A percentile compares a stretch with the other conserved stretches of the same genome.
Conservation (phyloP, 1,140 invertebrate species). For the Bradynema listronoti region DNA sequence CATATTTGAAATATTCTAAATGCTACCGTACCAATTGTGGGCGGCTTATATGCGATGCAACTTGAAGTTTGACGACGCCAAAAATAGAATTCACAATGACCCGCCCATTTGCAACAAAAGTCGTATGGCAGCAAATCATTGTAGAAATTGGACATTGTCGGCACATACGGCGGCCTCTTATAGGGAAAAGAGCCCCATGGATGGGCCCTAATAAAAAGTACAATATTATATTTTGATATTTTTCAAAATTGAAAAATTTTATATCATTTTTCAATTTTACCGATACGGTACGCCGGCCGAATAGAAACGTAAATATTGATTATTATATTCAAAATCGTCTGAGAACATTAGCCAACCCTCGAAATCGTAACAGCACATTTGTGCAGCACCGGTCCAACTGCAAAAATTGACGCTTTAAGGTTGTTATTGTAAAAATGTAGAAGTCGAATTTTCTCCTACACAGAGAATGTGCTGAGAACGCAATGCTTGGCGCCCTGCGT, state of each 20-base stretch:
- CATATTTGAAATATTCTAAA: constrained; percentile 1
- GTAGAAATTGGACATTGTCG: constrained; percentile 84
- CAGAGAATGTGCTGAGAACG: constrained; percentile 79
- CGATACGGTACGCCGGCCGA: constrained; percentile 40
- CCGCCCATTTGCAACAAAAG: constrained; percentile 81
- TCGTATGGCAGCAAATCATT: constrained; percentile 88
- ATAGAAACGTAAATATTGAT: constrained; percentile 40
- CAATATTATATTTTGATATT: neutral
- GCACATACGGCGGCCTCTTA: constrained; percentile 64
- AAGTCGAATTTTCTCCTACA: constrained; percentile 64
- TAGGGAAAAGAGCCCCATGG: constrained; percentile 37
- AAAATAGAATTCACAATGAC: constrained; percentile 86
- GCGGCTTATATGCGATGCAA: constrained; percentile 85
- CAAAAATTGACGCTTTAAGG: neutral
- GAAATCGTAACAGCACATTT: constrained; percentile 44
- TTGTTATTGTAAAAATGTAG: neutral
- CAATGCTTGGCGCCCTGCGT: constrained; percentile 83
- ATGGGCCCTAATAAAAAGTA: constrained; percentile 25
- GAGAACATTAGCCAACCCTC: constrained; percentile 41
- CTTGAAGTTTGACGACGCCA: constrained; percentile 84
- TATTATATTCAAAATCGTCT: constrained; percentile 43
- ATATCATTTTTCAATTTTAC: constrained; percentile 4
- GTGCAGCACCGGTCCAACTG: constrained; percentile 36
- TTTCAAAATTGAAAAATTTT: neutral
- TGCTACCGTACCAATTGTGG: constrained; percentile 67